Conservation (phyloP, 2,797 vertebrate genomes). For the Platyrinchus mystaceus region DNA sequence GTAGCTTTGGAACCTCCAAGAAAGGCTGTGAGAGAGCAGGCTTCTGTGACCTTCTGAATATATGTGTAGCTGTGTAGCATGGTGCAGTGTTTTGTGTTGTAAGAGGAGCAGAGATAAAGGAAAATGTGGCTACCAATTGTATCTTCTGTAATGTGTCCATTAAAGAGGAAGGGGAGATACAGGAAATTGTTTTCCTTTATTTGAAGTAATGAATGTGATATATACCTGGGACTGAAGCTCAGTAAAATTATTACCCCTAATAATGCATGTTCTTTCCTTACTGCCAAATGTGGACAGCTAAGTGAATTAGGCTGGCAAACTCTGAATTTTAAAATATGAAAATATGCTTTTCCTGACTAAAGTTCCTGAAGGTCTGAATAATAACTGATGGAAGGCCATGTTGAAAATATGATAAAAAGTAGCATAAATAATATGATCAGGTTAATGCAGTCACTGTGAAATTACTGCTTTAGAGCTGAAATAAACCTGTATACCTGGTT, state of each 20-base stretch:
- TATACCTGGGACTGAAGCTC: neutral
- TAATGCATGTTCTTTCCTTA: neutral
- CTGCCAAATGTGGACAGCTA: neutral
- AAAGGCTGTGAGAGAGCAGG: neutral
- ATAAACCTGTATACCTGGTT: neutral
- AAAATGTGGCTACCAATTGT: neutral
- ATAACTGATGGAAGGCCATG: neutral
- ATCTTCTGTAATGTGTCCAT: neutral
- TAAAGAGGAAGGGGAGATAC: neutral
- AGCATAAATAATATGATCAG: neutral
- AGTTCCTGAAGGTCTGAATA: neutral
- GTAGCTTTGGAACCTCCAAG: rapidly evolving
- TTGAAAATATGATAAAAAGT: neutral
- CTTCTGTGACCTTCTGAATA: neutral
- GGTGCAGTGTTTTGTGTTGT: neutral
- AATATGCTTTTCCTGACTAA: neutral
- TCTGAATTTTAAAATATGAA: neutral
- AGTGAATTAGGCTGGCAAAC: neutral
- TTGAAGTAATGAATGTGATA: neutral
- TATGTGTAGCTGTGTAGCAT: rapidly evolving
- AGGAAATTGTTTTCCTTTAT: neutral
- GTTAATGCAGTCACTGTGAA: neutral
- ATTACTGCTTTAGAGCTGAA: neutral
- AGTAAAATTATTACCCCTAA: neutral
- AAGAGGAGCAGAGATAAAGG: neutral